Evolutionary conservation across 2,888 invertebrate species (phyloP).

Genomic region (Coenonympha glycerion): DNA sequence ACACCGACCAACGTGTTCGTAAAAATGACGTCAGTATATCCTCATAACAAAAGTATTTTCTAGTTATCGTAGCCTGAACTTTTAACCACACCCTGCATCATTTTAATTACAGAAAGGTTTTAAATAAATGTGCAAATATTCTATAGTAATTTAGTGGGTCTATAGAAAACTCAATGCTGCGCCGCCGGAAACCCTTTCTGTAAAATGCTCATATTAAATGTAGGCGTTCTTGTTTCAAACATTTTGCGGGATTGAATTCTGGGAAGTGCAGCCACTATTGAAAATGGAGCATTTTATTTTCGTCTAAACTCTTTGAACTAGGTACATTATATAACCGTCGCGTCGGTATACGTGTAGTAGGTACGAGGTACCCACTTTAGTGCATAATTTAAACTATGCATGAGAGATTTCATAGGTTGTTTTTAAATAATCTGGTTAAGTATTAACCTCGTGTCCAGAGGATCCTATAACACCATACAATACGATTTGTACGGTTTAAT

Average conservation of each 20-base stretch:
- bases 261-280: constrained; percentile 20
- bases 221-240: constrained; percentile 21
- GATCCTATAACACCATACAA: too few species aligned
- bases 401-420: not conserved
- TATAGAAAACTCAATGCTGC: not conserved
- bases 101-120: not conserved
- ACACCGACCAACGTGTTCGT: too few species aligned
- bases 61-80: not conserved
- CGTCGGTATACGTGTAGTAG: not conserved
- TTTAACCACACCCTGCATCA: not conserved
- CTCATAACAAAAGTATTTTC: not conserved
- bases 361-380: not conserved
- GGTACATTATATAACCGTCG: constrained; percentile 1
- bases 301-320: constrained; percentile 8
- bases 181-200: constrained; percentile 1
- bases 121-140: not conserved
- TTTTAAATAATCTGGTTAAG: too few species aligned
- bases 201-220: constrained; percentile 8
- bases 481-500: too few species aligned
- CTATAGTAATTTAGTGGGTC: not conserved
- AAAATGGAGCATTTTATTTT: constrained; percentile 22
- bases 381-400: not conserved
- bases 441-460: too few species aligned
- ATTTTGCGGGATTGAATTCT: constrained; percentile 23
- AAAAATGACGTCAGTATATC: too few species aligned